A percentile compares a stretch with the other conserved stretches of the same genome.
Conservation (phyloP, 2,797 vertebrate species). For the Scomberomorus guttatus region DNA sequence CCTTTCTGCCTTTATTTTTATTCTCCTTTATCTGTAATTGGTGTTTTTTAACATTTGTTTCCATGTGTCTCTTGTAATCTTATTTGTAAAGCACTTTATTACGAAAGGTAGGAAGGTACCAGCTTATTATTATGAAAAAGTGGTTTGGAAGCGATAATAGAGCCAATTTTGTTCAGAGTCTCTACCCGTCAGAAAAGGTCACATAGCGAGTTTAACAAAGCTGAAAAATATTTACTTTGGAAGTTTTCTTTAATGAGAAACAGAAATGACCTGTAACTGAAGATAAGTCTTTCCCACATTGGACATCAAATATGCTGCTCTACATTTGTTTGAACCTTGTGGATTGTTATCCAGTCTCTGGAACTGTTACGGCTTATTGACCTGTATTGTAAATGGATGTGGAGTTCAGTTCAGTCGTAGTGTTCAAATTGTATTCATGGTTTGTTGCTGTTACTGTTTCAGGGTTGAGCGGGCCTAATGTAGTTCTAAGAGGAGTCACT, state of each 20-base stretch:
- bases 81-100: conserved; percentile 10
- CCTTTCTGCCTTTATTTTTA: conserved; percentile 9
- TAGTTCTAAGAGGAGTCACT: conserved; percentile 11
- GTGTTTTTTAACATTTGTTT: not conserved
- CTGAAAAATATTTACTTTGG: not conserved
- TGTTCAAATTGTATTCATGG: conserved; percentile 28
- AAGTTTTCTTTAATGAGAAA: not conserved
- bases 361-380: conserved; percentile 19
- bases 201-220: not conserved
- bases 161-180: not conserved
- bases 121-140: not conserved
- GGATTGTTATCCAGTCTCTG: not conserved
- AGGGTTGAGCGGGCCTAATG: conserved; percentile 3
- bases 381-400: conserved; percentile 21
- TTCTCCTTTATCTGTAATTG: not conserved
- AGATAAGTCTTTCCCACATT: not conserved
- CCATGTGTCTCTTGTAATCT: not conserved
- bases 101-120: not conserved
- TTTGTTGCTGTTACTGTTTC: conserved; percentile 16
- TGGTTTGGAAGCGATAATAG: not conserved
- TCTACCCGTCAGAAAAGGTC: conserved; percentile 11
- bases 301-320: not conserved
- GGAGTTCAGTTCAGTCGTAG: conserved; percentile 22
- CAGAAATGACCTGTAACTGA: not conserved
- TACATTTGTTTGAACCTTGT: not conserved